A percentile compares a stretch with the other conserved stretches of the same genome.
phyloP scores from a whole-genome alignment of 2,797 vertebrate species.

The Oceanodroma leucorhoa region DNA sequence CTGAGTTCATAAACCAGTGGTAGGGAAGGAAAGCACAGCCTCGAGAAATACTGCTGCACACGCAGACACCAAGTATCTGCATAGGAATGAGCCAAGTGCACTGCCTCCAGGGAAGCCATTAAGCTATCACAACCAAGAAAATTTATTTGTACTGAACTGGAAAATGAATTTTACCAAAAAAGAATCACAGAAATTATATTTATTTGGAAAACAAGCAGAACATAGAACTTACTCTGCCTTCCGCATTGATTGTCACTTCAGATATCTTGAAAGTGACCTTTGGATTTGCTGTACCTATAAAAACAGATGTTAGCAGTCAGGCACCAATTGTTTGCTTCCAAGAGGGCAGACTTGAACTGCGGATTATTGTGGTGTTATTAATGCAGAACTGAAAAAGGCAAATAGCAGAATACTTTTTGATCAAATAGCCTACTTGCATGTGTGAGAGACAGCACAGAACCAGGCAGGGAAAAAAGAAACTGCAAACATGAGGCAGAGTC shows the following conservation, averaged over 20 bases:
- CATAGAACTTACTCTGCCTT: conserved; percentile 76
- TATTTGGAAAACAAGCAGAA: not conserved
- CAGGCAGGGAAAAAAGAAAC: not conserved
- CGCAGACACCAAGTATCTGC: not conserved
- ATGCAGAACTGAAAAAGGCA: not conserved
- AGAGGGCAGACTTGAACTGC: not conserved
- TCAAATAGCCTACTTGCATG: not conserved
- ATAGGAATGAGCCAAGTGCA: not conserved
- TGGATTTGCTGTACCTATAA: conserved; percentile 82
- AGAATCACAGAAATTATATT: not conserved
- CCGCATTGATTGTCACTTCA: conserved; percentile 76
- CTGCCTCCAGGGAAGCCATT: not conserved
- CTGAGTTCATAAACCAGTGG: not conserved
- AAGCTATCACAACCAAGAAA: not conserved
- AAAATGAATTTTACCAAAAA: not conserved
- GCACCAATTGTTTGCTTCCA: not conserved
- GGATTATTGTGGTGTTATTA: not conserved
- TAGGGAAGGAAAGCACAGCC: conserved; percentile 1
- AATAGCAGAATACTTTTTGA: not conserved
- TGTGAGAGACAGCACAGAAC: not conserved
- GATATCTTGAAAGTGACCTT: conserved; percentile 86
- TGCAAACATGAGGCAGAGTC: not conserved
- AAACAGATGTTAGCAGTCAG: conserved; percentile 48
- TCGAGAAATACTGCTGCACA: conserved; percentile 4
- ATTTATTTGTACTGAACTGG: not conserved